These are phyloP conservation scores for Luidia sarsii DNA, from an alignment of 53 echinoderm and acorn worm genomes.

Conservation along the genomic window DNA sequence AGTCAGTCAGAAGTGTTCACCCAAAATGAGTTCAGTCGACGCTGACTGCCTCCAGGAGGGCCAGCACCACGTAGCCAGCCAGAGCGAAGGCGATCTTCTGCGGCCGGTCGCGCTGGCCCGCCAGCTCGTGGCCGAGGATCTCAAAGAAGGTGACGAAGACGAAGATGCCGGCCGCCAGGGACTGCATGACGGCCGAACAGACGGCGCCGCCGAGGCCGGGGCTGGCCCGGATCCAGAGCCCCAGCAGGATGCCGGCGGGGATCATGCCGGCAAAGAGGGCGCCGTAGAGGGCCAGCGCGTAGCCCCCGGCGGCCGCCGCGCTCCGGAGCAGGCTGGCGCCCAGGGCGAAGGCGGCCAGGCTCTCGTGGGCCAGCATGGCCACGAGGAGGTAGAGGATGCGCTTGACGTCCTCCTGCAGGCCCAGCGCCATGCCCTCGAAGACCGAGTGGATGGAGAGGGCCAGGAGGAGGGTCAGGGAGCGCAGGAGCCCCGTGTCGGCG, in stretches of 20 bases:
- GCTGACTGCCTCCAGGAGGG: constrained; percentile 78
- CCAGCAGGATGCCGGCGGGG: constrained; percentile 80
- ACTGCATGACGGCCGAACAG: constrained; percentile 86
- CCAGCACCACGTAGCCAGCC: constrained; percentile 72
- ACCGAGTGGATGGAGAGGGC: constrained; percentile 92
- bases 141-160: constrained; percentile 98
- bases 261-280: constrained; percentile 85
- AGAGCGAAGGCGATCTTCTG: constrained; percentile 70
- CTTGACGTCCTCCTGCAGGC: constrained; percentile 78
- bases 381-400: constrained; percentile 77
- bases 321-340: constrained; percentile 84
- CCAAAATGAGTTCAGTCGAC: constrained; percentile 50
- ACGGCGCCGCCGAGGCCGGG: constrained; percentile 62
- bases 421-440: constrained; percentile 97
- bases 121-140: constrained; percentile 94
- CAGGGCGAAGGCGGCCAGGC: constrained; percentile 91
- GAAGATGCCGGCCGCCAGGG: constrained; percentile 93
- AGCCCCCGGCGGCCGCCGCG: constrained; percentile 36
- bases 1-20: background rate
- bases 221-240: constrained; percentile 70
- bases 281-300: constrained; percentile 62
- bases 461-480: constrained; percentile 81
- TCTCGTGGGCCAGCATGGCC: constrained; percentile 92
- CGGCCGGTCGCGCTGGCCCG: constrained; percentile 60
- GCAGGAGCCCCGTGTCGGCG: constrained; percentile 53